phyloP scores from a whole-genome alignment of 2,888 invertebrate genomes.

The Leucozona laternaria region DNA sequence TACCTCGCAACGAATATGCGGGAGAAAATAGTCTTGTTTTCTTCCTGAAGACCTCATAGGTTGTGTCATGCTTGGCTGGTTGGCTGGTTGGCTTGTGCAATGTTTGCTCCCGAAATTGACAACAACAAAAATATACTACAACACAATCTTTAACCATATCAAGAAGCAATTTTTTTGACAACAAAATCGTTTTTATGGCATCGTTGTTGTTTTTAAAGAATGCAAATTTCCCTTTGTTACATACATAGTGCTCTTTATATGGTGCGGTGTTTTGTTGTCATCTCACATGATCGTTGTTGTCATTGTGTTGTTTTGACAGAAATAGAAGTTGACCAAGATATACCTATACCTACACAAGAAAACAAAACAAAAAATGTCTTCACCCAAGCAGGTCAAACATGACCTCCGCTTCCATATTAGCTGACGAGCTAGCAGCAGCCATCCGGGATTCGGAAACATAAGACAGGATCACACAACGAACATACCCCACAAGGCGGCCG shows the following conservation, averaged over 20 bases:
- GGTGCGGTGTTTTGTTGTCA: constrained; percentile 53
- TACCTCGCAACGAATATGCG: constrained; percentile 1
- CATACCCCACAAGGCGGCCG: constrained; percentile 24
- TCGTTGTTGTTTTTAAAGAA: constrained; percentile 45
- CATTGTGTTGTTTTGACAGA: constrained; percentile 56
- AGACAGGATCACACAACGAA: constrained; percentile 49
- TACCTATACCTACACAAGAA: no score
- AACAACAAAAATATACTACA: not conserved
- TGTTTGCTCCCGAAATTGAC: constrained; percentile 28
- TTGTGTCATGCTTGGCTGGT: constrained; percentile 46
- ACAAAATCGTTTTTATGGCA: constrained; percentile 60
- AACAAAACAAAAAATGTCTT: constrained; percentile 11
- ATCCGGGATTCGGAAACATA: constrained; percentile 41
- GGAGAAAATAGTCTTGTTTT: not conserved
- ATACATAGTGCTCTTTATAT: constrained; percentile 42
- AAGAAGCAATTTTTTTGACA: constrained; percentile 33
- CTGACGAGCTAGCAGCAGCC: constrained; percentile 69
- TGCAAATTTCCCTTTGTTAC: constrained; percentile 73
- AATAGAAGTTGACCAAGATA: constrained; percentile 63
- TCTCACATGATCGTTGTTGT: constrained; percentile 55
- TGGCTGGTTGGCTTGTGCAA: constrained; percentile 9
- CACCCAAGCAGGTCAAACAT: constrained; percentile 71
- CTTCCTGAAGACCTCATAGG: constrained; percentile 41
- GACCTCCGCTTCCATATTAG: constrained; percentile 73
- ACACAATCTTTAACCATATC: constrained; percentile 25